These are phyloP conservation scores for Mercenaria mercenaria DNA, from an alignment of 1,140 invertebrate species.

Conservation along the genomic window DNA sequence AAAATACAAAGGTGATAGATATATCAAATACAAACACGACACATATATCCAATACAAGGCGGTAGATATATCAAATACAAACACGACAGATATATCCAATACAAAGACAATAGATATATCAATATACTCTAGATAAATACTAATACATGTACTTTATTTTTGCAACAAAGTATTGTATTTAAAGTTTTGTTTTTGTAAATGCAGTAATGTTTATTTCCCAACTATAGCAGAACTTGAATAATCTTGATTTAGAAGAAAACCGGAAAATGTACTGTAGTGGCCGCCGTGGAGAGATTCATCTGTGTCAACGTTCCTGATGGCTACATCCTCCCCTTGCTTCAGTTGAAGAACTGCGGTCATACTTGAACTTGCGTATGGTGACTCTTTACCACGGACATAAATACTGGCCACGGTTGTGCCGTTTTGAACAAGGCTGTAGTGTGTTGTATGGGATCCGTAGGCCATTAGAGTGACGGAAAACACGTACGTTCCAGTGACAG, in stretches of 20 bases:
- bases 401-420: neutral
- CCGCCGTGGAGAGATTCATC: neutral
- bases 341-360: neutral
- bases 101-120: no score
- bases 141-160: no score
- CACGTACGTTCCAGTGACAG: conserved; percentile 1
- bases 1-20: no score
- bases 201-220: no score
- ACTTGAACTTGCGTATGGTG: neutral
- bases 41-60: no score
- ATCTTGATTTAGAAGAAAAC: neutral
- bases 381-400: neutral
- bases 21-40: no score
- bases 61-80: no score
- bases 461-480: conserved; percentile 13
- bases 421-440: neutral
- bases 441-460: no score
- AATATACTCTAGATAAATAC: no score
- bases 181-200: no score
- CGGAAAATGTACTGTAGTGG: neutral
- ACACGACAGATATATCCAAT: no score
- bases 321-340: neutral
- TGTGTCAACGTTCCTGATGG: neutral
- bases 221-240: neutral
- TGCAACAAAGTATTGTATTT: no score